phyloP scores from a whole-genome alignment of 2,113 vertebrate genomes.

The Pelecanus crispus region DNA sequence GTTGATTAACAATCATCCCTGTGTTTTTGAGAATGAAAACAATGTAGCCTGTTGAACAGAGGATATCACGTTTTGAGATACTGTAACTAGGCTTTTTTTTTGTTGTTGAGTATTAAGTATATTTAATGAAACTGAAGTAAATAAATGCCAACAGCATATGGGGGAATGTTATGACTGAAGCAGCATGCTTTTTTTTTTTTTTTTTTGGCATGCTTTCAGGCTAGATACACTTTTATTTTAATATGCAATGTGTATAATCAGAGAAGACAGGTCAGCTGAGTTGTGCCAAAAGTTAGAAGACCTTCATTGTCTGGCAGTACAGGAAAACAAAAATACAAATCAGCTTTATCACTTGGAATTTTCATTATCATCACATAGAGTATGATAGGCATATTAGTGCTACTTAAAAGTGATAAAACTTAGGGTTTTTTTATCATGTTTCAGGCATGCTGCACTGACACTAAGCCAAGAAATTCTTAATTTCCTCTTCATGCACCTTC shows the following conservation, averaged over 20 bases:
- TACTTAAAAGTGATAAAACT: neutral
- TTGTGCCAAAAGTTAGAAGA: neutral
- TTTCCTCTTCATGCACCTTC: neutral
- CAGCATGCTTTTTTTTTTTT: fast-evolving
- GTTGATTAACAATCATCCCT: neutral
- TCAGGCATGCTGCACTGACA: neutral
- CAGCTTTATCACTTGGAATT: neutral
- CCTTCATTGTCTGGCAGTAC: neutral
- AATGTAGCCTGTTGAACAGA: neutral
- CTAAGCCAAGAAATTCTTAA: neutral
- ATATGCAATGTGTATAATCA: neutral
- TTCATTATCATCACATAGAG: neutral
- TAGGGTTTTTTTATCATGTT: neutral
- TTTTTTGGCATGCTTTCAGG: neutral
- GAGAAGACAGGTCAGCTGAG: neutral
- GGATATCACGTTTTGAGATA: neutral
- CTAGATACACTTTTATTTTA: neutral
- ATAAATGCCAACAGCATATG: neutral
- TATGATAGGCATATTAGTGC: neutral
- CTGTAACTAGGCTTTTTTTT: neutral
- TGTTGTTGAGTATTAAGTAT: neutral
- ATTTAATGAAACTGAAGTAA: neutral
- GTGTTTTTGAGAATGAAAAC: neutral
- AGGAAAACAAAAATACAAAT: neutral
- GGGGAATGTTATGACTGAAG: neutral